A percentile compares a stretch with the other conserved stretches of the same genome.
Evolutionary conservation across 2,797 vertebrate species (phyloP).

Genomic region (Spheniscus humboldti): DNA sequence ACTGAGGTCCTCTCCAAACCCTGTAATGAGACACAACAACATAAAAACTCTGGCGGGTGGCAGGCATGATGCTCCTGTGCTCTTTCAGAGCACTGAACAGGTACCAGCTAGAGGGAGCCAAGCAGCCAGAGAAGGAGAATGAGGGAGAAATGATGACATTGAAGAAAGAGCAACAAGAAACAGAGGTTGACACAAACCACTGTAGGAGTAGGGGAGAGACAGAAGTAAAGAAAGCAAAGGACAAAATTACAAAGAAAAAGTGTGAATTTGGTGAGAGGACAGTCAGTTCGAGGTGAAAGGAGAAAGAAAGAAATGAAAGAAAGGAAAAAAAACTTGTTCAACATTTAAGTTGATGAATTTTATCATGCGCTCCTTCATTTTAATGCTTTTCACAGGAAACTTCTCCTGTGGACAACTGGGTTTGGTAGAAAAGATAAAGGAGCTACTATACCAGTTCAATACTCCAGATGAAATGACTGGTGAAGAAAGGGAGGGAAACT

Average conservation of each 20-base stretch:
- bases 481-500: neutral
- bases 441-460: neutral
- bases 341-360: neutral
- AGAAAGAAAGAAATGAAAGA: neutral
- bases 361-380: accelerated
- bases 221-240: neutral
- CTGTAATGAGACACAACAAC: neutral
- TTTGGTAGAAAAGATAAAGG: neutral
- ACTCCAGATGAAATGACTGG: neutral
- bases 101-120: neutral
- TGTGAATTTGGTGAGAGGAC: neutral
- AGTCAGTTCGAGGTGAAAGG: neutral
- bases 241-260: neutral
- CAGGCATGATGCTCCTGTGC: neutral
- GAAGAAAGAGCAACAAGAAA: neutral
- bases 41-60: neutral
- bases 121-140: neutral
- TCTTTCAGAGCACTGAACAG: neutral
- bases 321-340: neutral
- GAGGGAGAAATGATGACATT: neutral
- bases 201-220: neutral
- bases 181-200: neutral
- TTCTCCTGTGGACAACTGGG: neutral
- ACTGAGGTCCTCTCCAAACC: neutral
- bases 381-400: neutral